Conservation (phyloP, 1,140 invertebrate genomes). For the Ceratina japonica region DNA sequence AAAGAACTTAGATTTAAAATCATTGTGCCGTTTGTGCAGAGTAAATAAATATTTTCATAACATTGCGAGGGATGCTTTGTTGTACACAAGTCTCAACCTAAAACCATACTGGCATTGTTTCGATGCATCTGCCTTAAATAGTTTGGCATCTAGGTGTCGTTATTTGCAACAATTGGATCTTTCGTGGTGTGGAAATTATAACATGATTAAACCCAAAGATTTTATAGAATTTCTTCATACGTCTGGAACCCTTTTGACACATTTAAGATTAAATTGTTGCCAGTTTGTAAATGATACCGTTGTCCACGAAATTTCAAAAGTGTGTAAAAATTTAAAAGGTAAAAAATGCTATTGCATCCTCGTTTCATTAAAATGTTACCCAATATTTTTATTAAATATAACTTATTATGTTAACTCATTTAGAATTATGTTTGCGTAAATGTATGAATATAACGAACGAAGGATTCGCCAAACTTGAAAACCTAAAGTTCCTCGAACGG, state of each 20-base stretch:
- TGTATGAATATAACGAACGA: conserved; percentile 80
- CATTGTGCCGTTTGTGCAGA: conserved; percentile 86
- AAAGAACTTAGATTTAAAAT: conserved; percentile 88
- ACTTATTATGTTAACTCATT: conserved; percentile 56
- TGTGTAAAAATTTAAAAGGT: conserved; percentile 87
- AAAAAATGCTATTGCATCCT: conserved; percentile 46
- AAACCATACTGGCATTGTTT: conserved; percentile 86
- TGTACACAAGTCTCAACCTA: conserved; percentile 90
- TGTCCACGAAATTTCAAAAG: conserved; percentile 82
- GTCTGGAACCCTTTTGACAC: conserved; percentile 84
- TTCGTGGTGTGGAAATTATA: conserved; percentile 92
- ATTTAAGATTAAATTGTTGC: conserved; percentile 87
- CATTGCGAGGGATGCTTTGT: conserved; percentile 86
- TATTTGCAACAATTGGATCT: conserved; percentile 89
- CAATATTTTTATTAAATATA: conserved; percentile 13
- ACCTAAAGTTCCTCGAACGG: conserved; percentile 84
- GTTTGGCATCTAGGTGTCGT: conserved; percentile 81
- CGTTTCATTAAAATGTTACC: conserved; percentile 19
- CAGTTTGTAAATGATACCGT: conserved; percentile 85
- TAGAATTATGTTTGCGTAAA: conserved; percentile 85
- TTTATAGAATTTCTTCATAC: conserved; percentile 84
- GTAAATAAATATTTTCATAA: conserved; percentile 88
- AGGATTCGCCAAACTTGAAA: conserved; percentile 83
- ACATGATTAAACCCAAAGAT: conserved; percentile 80
- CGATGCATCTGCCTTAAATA: conserved; percentile 79